Percentiles rank a stretch among this genome's conserved stretches.
phyloP scores from a whole-genome alignment of 2,797 vertebrate species.

The Ceyx erithaca region DNA sequence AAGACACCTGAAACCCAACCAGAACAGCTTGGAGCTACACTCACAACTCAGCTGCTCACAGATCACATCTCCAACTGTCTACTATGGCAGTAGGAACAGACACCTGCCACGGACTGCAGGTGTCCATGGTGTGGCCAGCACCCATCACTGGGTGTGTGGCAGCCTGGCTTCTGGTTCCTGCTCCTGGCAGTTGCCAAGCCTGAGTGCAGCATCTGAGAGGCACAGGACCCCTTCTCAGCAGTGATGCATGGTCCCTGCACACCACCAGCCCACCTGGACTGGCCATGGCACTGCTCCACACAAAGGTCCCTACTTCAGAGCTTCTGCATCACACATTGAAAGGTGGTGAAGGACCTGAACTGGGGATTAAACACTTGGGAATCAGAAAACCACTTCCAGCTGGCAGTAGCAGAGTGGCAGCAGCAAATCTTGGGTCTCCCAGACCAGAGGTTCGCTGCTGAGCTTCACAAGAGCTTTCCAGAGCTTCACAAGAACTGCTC shows the following conservation, averaged over 20 bases:
- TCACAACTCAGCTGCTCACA: neutral
- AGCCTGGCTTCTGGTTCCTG: neutral
- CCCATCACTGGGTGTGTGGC: neutral
- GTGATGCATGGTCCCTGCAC: neutral
- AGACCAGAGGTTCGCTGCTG: neutral
- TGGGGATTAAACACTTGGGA: neutral
- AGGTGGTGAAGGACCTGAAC: neutral
- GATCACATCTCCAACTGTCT: neutral
- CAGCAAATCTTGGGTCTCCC: neutral
- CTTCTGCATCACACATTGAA: neutral
- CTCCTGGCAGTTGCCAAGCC: neutral
- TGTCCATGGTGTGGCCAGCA: fast-evolving
- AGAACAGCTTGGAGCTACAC: neutral
- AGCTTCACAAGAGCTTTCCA: neutral
- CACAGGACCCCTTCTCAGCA: fast-evolving
- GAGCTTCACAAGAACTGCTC: neutral
- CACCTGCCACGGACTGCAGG: neutral
- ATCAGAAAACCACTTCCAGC: neutral
- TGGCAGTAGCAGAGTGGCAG: neutral
- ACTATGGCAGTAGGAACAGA: fast-evolving
- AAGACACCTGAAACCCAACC: neutral
- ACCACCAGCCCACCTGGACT: neutral
- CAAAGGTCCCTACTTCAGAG: neutral
- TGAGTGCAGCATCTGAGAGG: neutral
- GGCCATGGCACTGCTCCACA: neutral